Evolutionary conservation across 1,140 invertebrate genomes (phyloP).

Genomic region (Eupristina koningsbergeri): DNA sequence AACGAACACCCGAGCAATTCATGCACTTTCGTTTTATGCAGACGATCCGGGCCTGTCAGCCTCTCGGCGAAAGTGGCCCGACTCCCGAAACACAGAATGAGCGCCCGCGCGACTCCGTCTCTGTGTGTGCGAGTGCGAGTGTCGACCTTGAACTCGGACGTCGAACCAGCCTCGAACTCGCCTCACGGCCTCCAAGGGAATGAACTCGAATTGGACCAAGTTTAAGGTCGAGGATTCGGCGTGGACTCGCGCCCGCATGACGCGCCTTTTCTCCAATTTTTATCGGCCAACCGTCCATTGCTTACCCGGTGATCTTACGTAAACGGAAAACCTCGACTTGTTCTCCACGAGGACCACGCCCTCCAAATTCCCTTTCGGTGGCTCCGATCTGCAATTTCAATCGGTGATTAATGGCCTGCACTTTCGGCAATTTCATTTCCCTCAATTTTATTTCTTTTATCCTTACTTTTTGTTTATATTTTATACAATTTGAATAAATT

Average conservation of each 20-base stretch:
- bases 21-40: constrained; percentile 20
- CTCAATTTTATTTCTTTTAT: too few species aligned
- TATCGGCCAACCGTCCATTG: background rate
- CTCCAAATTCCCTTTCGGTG: too few species aligned
- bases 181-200: constrained; percentile 18
- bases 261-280: constrained; percentile 30
- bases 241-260: background rate
- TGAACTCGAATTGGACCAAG: constrained; percentile 52
- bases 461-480: too few species aligned
- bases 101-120: too few species aligned
- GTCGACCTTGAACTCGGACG: constrained; percentile 47
- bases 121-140: constrained; percentile 15
- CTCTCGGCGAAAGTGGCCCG: constrained; percentile 3
- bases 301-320: background rate
- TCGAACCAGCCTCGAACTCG: constrained; percentile 32
- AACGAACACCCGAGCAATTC: constrained; percentile 4
- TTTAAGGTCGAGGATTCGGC: constrained; percentile 55
- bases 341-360: background rate
- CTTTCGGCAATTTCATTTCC: constrained; percentile 11
- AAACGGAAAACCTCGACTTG: background rate
- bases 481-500: too few species aligned
- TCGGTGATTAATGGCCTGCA: constrained; percentile 18
- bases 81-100: background rate
- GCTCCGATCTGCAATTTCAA: background rate
- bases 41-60: constrained; percentile 4